phyloP scores from a whole-genome alignment of 2,888 invertebrate species.

The Lamproptera curius region DNA sequence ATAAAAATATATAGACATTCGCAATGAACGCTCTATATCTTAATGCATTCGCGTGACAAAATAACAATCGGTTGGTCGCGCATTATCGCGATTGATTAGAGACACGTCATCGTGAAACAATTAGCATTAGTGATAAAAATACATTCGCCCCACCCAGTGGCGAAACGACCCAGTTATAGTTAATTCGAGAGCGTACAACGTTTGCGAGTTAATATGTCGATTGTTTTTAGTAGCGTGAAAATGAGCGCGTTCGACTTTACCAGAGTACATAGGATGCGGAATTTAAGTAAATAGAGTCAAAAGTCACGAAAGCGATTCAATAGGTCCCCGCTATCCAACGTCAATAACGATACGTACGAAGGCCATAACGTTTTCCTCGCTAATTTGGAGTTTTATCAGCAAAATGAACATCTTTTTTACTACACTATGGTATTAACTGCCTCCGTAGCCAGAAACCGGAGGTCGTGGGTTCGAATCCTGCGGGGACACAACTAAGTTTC shows the following conservation, averaged over 20 bases:
- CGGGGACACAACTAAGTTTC: no score
- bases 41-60: constrained; percentile 18
- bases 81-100: constrained; percentile 14
- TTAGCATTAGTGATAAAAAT: constrained; percentile 9
- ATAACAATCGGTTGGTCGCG: constrained; percentile 4
- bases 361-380: no score
- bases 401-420: no score
- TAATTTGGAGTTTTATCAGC: no score
- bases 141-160: neutral
- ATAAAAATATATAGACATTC: neutral
- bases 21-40: constrained; percentile 5
- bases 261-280: neutral
- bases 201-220: neutral
- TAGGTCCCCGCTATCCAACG: no score
- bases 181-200: neutral
- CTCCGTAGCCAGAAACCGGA: no score
- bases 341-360: no score
- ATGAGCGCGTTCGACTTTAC: neutral
- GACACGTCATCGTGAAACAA: constrained; percentile 12
- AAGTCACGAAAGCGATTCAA: no score
- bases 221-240: neutral
- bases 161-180: neutral
- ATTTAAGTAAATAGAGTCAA: neutral
- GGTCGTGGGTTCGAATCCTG: no score
- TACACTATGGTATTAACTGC: no score